Evolutionary conservation across 2,888 invertebrate species (phyloP).

Genomic region (Amiota minor): DNA sequence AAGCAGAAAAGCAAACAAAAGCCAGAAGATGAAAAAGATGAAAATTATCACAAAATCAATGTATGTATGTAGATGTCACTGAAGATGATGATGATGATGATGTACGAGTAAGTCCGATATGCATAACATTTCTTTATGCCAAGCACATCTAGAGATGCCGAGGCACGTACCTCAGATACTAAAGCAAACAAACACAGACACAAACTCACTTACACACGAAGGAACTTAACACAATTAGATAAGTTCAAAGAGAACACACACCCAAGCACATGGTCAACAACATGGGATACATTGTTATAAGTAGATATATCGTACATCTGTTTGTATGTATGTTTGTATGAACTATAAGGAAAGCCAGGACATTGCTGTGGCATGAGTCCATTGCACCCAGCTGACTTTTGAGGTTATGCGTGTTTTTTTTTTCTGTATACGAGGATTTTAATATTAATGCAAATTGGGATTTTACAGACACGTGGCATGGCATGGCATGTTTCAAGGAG

Average conservation of each 20-base stretch:
- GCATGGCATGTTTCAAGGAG: too few species aligned
- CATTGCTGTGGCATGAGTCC: not conserved
- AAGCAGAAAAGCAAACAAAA: too few species aligned
- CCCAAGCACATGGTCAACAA: not conserved
- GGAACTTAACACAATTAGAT: constrained; percentile 28
- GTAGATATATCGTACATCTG: not conserved
- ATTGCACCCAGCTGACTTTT: constrained; percentile 18
- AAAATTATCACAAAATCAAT: too few species aligned
- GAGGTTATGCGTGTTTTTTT: constrained; percentile 6
- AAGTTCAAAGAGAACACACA: constrained; percentile 21
- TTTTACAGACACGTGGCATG: too few species aligned
- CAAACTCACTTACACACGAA: not conserved
- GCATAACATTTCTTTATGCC: constrained; percentile 12
- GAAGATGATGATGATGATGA: not conserved
- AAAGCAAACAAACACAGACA: not conserved
- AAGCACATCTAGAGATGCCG: constrained; percentile 10
- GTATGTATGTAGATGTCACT: not conserved
- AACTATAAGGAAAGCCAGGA: not conserved
- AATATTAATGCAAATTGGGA: constrained; percentile 19
- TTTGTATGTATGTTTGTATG: not conserved
- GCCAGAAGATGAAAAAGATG: too few species aligned
- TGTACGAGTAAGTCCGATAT: not conserved
- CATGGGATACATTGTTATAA: not conserved
- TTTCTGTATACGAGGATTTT: not conserved
- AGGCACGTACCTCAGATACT: constrained; percentile 12